phyloP scores from a whole-genome alignment of 2,797 vertebrate species.

The Anabas testudineus region DNA sequence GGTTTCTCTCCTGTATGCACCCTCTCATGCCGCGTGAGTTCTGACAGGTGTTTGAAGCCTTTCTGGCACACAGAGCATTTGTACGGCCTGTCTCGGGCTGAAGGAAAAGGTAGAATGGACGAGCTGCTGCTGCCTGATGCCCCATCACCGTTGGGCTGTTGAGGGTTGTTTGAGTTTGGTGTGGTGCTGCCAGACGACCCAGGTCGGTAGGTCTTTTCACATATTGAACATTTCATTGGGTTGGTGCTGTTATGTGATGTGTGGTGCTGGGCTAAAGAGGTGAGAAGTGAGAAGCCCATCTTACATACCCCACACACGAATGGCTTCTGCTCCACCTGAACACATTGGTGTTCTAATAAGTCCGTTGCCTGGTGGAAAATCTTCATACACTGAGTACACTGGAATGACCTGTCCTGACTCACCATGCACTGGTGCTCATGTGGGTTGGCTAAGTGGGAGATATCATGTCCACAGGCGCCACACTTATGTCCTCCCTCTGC shows the following conservation, averaged over 20 bases:
- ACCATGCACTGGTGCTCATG: constrained; percentile 98
- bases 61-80: constrained; percentile 97
- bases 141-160: constrained; percentile 76
- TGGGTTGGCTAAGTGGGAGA: constrained; percentile 92
- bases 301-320: constrained; percentile 98
- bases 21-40: constrained; percentile 94
- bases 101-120: constrained; percentile 79
- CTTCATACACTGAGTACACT: constrained; percentile 99
- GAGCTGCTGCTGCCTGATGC: constrained; percentile 79
- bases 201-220: constrained; percentile 95
- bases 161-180: constrained; percentile 75
- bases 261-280: constrained; percentile 96
- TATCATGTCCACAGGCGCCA: constrained; percentile 93
- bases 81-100: constrained; percentile 91
- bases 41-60: constrained; percentile 96
- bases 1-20: constrained; percentile 98
- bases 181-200: constrained; percentile 83
- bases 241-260: constrained; percentile 91
- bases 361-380: constrained; percentile 98
- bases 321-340: constrained; percentile 98
- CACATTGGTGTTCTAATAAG: constrained; percentile 96
- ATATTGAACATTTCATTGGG: constrained; percentile 97
- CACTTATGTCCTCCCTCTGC: constrained; percentile 92
- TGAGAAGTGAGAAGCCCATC: constrained; percentile 98
- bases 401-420: constrained; percentile 95